Base-by-base conservation (phyloP, 2,888 invertebrate species). In the Frankliniella fusca region DNA sequence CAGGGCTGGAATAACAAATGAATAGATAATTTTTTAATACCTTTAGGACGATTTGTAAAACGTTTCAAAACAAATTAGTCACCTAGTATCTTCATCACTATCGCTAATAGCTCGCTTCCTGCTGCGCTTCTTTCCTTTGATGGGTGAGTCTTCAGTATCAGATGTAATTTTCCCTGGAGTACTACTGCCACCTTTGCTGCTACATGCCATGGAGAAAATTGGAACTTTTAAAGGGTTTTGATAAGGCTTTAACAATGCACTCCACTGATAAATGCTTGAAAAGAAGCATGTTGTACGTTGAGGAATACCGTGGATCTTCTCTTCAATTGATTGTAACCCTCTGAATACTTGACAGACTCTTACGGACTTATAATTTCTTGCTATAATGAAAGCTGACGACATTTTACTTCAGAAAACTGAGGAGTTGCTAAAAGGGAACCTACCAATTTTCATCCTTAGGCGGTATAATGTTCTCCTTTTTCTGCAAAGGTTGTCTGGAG, bases 401-500 rank as follows among this genome's bases (percentile, higher is more conserved):
- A 38, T 38, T 38, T 38, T 38, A 38, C 38, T 38, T 38, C 38
- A 38, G 38, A 38, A 38, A 38, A 38, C 2, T 38, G 2, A 38
- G 38, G 38, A 38, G 5, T 38, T 38, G 38, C 38, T 38, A 38
- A 38, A 38, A 38, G n/a, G 81, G 50, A n/a, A 49, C 61, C 61
- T 70, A 80, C 80, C 82, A 80, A 80, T 85, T 85, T 85, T 81
- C 86, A 87, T 86, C 87, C 81, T 84, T 83, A 61, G 83, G 82
- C 38, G 83, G 81, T 76, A 84, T 82, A 76, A 84, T 83, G 54
- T 83, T 84, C n/a, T 80, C 80, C 18, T 84, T 85, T 81, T 84
- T 85, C 65, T 85, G 85, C 27, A 85, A 83, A 20, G 86, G 85
- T 28, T 86, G 84, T 86, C 86, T 87, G 80, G 86, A 86, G 84